Evolutionary conservation across 2,113 vertebrate species (phyloP), one percentile per base, ranked within the genome.

Genomic region (Limnothrissa miodon): DNA sequence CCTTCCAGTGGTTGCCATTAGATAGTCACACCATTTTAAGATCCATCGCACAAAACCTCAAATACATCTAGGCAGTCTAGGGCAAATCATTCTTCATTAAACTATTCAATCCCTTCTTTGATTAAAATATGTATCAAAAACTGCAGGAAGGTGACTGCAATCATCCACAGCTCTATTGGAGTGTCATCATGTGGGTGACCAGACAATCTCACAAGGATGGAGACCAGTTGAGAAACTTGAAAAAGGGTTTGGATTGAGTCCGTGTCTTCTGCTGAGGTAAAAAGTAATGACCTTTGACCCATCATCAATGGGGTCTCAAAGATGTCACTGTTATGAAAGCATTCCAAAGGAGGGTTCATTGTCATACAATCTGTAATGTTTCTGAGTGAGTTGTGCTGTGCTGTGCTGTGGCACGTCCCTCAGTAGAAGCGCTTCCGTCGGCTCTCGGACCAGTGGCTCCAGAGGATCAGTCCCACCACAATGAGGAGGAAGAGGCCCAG

Each of bases 381-480:
- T 74, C 66, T 74, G 66, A 25, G 0, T 9, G 23, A 11, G n/a
- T 29, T 23, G 0, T 53, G 7, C 4, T 8, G 44, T 78, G 29
- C 48, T 46, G 39, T 62, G 25, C 59, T 66, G 9, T 11, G 9
- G 59, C 2, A 25, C n/a, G 45, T 48, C 51, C 21, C 25, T 99
- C 95, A 99, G 87, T 99, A 99, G 94, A 99, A 99, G 39, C 96
- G 97, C 44, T 99, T 99, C 80, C 97, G 93, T 56, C 96, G 95
- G 92, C 93, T 96, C 83, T 99, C 97, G 66, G 93, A 96, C 98
- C 98, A 99, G 87, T 99, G 97, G 92, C 95, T 95, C 93, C 98
- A 98, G 78, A 97, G 62, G 4, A 99, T 96, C 86, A 99, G 89
- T 0, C 96, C 94, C 0, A 98, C 96, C 86, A 98, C 94, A 0